Conservation (phyloP, 2,113 vertebrate genomes). For the Rhabdomys dilectus region DNA sequence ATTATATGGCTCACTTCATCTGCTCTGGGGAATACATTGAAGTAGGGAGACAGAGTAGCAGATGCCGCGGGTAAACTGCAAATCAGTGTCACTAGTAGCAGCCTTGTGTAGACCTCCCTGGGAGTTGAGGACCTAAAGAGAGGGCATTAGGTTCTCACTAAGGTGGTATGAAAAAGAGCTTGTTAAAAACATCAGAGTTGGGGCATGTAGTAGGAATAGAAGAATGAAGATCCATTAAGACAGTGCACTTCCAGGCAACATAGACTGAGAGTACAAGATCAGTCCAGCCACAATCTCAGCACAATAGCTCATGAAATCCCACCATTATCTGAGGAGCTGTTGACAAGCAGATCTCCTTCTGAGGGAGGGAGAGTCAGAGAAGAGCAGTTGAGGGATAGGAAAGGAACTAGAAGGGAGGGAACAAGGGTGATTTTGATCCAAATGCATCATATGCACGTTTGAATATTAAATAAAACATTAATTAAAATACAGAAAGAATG, state of each 20-base stretch:
- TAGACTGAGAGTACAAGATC: background rate
- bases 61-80: background rate
- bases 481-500: background rate
- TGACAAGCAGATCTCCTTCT: background rate
- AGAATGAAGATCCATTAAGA: background rate
- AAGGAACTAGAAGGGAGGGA: background rate
- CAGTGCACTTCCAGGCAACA: background rate
- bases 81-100: background rate
- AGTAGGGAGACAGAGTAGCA: background rate
- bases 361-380: background rate
- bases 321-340: background rate
- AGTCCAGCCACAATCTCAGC: background rate
- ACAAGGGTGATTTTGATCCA: background rate
- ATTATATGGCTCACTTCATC: background rate
- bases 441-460: background rate
- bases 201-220: background rate
- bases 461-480: background rate
- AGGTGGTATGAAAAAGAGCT: background rate
- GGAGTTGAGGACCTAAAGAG: background rate
- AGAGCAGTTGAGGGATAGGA: background rate
- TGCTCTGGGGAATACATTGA: background rate
- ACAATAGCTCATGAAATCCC: background rate
- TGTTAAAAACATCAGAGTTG: background rate
- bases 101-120: background rate
- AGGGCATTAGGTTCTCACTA: background rate